phyloP scores from a whole-genome alignment of 92 coral and sea anemone species.

The Bergia puertoricense region DNA sequence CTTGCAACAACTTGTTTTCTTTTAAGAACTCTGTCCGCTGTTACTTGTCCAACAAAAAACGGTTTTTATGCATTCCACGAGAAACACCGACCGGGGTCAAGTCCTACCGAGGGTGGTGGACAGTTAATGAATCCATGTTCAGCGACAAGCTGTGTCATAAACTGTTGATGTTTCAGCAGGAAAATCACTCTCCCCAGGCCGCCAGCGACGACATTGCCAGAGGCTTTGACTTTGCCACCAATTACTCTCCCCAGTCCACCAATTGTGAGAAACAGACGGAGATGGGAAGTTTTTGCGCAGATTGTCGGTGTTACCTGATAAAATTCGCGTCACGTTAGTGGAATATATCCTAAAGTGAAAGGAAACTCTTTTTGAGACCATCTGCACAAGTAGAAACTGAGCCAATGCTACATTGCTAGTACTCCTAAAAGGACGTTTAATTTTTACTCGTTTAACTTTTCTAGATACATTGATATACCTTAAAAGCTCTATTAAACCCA shows the following conservation, averaged over 20 bases:
- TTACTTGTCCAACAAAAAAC: slow-evolving; percentile 27
- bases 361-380: no score
- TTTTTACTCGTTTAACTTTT: no score
- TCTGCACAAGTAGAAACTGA: no score
- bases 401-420: no score
- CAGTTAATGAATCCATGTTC: slow-evolving; percentile 17
- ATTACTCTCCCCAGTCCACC: neutral
- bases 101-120: slow-evolving; percentile 36
- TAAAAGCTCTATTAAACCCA: no score
- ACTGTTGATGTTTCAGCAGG: neutral
- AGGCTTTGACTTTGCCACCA: neutral
- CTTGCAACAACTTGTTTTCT: neutral
- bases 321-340: no score
- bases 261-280: slow-evolving; percentile 21
- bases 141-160: neutral
- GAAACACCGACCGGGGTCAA: slow-evolving; percentile 23
- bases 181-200: neutral
- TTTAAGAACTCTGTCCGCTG: slow-evolving; percentile 29
- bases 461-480: no score
- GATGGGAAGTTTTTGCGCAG: neutral
- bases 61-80: slow-evolving; percentile 26
- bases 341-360: no score
- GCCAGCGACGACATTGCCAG: neutral
- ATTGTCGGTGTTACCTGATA: no score
- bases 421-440: no score